Evolutionary conservation across 2,797 vertebrate genomes (phyloP).

Genomic region (Ptychobarbus kaznakovi): DNA sequence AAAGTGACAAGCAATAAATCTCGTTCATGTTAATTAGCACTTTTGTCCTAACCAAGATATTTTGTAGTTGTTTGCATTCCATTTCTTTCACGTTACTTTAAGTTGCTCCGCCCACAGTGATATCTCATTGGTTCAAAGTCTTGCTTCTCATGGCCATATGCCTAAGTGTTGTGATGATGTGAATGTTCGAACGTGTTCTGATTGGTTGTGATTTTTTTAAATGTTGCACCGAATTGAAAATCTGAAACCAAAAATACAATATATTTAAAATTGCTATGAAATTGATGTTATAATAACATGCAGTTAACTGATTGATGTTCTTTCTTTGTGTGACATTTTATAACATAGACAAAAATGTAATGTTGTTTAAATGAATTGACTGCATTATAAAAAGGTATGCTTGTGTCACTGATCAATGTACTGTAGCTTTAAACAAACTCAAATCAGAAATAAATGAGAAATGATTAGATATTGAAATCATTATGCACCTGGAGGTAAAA

Average conservation of each 20-base stretch:
- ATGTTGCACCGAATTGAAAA: not conserved
- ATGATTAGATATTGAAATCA: not conserved
- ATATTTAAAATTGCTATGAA: not conserved
- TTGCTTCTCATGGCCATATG: too few species aligned
- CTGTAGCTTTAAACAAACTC: not conserved
- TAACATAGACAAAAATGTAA: not conserved
- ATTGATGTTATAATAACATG: not conserved
- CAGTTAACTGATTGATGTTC: not conserved
- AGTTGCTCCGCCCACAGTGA: not conserved
- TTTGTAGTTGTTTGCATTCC: slow-evolving; percentile 1
- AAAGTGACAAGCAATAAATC: not conserved
- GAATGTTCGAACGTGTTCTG: not conserved
- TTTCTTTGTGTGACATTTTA: not conserved
- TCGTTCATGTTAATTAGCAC: not conserved
- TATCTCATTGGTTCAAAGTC: not conserved
- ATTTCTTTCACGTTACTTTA: not conserved
- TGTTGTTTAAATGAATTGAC: not conserved
- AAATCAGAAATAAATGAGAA: not conserved
- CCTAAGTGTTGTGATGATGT: too few species aligned
- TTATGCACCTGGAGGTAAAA: not conserved
- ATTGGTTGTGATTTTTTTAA: not conserved
- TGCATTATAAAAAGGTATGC: not conserved
- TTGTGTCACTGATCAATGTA: not conserved
- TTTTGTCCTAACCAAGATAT: not conserved
- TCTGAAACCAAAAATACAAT: not conserved